Conservation (phyloP, 2,797 vertebrate species). For the Buphagus erythrorhynchus region DNA sequence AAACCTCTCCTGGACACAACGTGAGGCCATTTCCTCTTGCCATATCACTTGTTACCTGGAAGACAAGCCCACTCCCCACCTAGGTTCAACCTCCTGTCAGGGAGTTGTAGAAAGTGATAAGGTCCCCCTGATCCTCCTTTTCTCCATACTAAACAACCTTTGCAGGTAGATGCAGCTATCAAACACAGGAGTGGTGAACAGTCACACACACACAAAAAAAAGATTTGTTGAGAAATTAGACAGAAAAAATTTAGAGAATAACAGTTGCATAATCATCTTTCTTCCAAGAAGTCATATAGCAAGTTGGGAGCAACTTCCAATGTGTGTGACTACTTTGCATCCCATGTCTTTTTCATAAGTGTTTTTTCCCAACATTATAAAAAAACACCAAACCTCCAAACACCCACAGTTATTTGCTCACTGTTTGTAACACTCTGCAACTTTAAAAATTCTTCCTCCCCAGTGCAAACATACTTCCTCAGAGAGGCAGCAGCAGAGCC, state of each 20-base stretch:
- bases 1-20: not conserved
- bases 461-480: slow-evolving; percentile 35
- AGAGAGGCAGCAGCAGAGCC: slow-evolving; percentile 20
- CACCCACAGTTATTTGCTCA: not conserved
- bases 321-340: not conserved
- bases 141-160: not conserved
- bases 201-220: not conserved
- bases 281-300: not conserved
- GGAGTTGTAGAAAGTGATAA: not conserved
- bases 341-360: not conserved
- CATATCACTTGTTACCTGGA: not conserved
- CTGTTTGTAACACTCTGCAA: slow-evolving; percentile 23
- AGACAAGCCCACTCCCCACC: not conserved
- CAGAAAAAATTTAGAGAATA: not conserved
- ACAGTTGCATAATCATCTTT: not conserved
- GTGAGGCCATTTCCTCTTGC: not conserved
- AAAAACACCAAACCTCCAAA: not conserved
- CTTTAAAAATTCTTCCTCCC: slow-evolving; percentile 39
- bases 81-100: not conserved
- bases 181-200: not conserved
- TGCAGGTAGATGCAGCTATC: not conserved
- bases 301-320: not conserved
- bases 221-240: not conserved
- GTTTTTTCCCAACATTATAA: not conserved
- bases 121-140: not conserved